Conservation (phyloP, 2,113 vertebrate species). For the Microtus pennsylvanicus region DNA sequence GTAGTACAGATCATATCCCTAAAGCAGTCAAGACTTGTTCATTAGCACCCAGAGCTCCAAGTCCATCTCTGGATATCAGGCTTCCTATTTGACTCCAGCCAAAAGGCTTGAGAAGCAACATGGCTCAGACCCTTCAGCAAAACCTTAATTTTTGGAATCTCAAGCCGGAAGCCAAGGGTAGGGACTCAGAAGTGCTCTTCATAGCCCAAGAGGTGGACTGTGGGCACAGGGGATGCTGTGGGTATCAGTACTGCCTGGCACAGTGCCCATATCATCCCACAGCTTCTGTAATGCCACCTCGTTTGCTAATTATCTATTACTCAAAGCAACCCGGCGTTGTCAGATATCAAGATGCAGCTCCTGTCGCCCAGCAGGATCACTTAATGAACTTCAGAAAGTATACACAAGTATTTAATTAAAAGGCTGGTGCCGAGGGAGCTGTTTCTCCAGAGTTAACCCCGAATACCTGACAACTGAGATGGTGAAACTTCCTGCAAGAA, state of each 20-base stretch:
- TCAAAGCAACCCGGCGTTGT: slow-evolving; percentile 10
- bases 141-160: not conserved
- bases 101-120: not conserved
- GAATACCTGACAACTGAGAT: not conserved
- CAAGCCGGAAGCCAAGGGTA: not conserved
- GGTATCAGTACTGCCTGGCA: not conserved
- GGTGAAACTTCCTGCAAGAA: not conserved
- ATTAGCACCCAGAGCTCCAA: not conserved
- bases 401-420: slow-evolving; percentile 57
- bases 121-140: not conserved
- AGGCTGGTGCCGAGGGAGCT: slow-evolving; percentile 9
- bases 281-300: not conserved
- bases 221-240: accelerated
- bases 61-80: not conserved
- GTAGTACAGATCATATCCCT: accelerated
- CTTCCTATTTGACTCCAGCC: not conserved
- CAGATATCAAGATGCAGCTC: not conserved
- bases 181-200: not conserved
- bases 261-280: not conserved
- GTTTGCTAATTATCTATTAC: not conserved
- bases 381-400: slow-evolving; percentile 37
- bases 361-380: not conserved
- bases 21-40: too few species aligned
- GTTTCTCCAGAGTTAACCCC: slow-evolving; percentile 41
- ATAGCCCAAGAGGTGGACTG: not conserved